Evolutionary conservation across 2,888 invertebrate species (phyloP).

Genomic region (Ectemnius cavifrons): DNA sequence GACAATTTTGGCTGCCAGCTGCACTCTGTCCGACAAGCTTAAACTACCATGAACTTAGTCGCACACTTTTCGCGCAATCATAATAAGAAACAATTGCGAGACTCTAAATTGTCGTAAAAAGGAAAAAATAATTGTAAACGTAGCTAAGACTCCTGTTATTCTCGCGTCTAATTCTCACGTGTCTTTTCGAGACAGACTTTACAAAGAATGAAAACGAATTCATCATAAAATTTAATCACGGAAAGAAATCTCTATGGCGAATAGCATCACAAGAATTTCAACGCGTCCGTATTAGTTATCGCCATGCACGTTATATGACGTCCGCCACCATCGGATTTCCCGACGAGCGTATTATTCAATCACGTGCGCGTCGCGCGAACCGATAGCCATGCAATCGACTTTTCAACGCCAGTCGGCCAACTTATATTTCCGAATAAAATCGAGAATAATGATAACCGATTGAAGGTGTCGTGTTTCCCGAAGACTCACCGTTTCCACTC

Average conservation of each 20-base stretch:
- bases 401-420: slow-evolving; percentile 6
- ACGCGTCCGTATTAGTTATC: no score
- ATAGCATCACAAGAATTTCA: no score
- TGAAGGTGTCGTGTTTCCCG: neutral
- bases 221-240: no score
- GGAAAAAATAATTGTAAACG: no score
- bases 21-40: no score
- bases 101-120: no score
- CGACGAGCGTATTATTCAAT: slow-evolving; percentile 4
- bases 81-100: no score
- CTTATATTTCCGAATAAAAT: slow-evolving; percentile 23
- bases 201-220: no score
- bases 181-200: no score
- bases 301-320: slow-evolving; percentile 3
- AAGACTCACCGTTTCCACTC: slow-evolving; percentile 68
- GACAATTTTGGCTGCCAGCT: no score
- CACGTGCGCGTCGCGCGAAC: slow-evolving; percentile 17
- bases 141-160: neutral
- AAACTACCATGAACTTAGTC: neutral
- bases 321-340: slow-evolving; percentile 20
- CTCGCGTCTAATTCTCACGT: neutral
- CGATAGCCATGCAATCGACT: slow-evolving; percentile 17
- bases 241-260: no score
- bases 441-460: slow-evolving; percentile 1
- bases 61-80: no score